Evolutionary conservation across 2,797 vertebrate species (phyloP), one percentile per base, ranked within the genome.

Genomic region (Tenualosa ilisha): DNA sequence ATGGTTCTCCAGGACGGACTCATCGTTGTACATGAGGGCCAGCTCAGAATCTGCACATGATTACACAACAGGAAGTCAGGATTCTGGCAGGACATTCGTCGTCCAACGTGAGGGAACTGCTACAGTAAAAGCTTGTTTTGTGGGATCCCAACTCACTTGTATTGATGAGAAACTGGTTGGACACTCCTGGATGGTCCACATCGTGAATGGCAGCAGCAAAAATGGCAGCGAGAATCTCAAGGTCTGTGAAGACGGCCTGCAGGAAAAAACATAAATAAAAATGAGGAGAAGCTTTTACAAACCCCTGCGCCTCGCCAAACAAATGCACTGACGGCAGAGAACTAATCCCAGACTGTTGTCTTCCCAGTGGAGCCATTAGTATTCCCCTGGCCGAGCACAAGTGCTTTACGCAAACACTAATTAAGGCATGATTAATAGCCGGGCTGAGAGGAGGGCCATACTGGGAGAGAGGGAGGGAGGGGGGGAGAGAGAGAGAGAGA

Each of bases 141-240:
- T 40, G n/a, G 65, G 26, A 13, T 37, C 37, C 40, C 26, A 0
- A 97, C 98, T 96, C 94, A 99, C 98, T 99, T 89, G 98, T 99
- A 90, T 99, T 99, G 92, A 99, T 99, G 51, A 99, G 95, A 90
- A 99, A 99, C 84, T 99, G 98, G 91, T 99, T 99, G 91, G 98
- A 98, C 89, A 99, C 98, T 82, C 98, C 98, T 0, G 98, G 98
- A 92, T 99, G 98, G 94, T 99, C 98, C 8, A 99, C 98, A 22
- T 99, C 98, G 17, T 99, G 98, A 89, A 99, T 99, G 0, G 98
- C 98, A 83, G 98, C 97, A 26, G 97, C 98, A 88, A 99, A 99
- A 91, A 99, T 98, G 85, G 98, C 98, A 83, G 98, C 98, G 11
- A 99, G 95, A 92, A 99, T 98, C 94, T 99, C 98, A 86, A 99